Evolutionary conservation across 2,113 vertebrate genomes (phyloP).

Genomic region (Rhodinocichla rosea): DNA sequence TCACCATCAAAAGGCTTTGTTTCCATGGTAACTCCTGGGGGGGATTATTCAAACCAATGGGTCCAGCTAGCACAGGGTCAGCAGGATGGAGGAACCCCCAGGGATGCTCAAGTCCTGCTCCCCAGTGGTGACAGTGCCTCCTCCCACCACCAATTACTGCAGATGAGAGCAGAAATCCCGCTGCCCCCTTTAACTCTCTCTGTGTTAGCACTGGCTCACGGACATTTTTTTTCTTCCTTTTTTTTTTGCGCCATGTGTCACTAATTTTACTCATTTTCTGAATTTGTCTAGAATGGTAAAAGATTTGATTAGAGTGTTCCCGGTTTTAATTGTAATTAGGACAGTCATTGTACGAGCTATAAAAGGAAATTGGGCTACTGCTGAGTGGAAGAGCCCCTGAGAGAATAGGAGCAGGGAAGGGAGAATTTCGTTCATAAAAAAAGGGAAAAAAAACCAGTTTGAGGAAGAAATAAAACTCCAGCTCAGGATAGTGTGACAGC

Average conservation of each 20-base stretch:
- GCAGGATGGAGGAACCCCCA: slow-evolving; percentile 10
- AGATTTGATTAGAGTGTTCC: slow-evolving; percentile 66
- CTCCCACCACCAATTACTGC: neutral
- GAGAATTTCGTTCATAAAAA: slow-evolving; percentile 55
- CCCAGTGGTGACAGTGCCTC: neutral
- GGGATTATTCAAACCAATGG: neutral
- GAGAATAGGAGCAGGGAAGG: slow-evolving; percentile 10
- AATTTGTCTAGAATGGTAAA: slow-evolving; percentile 66
- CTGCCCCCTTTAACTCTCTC: slow-evolving; percentile 20
- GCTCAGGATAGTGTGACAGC: slow-evolving; percentile 13
- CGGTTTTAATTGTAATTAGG: slow-evolving; percentile 68
- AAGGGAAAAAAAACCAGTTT: neutral
- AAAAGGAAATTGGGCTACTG: slow-evolving; percentile 67
- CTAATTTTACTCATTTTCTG: slow-evolving; percentile 66
- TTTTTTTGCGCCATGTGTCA: neutral
- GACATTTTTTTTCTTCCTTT: neutral
- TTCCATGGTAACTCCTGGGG: slow-evolving; percentile 26
- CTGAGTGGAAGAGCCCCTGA: slow-evolving; percentile 54
- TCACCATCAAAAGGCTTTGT: slow-evolving; percentile 2
- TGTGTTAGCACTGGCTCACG: neutral
- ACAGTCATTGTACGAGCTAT: slow-evolving; percentile 64
- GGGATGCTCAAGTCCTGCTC: neutral
- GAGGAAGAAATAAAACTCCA: slow-evolving; percentile 8
- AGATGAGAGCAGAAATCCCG: neutral
- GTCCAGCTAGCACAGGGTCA: neutral